These are phyloP conservation scores for Bedellia somnulentella DNA, from an alignment of 2,888 invertebrate genomes.

Conservation along the genomic window DNA sequence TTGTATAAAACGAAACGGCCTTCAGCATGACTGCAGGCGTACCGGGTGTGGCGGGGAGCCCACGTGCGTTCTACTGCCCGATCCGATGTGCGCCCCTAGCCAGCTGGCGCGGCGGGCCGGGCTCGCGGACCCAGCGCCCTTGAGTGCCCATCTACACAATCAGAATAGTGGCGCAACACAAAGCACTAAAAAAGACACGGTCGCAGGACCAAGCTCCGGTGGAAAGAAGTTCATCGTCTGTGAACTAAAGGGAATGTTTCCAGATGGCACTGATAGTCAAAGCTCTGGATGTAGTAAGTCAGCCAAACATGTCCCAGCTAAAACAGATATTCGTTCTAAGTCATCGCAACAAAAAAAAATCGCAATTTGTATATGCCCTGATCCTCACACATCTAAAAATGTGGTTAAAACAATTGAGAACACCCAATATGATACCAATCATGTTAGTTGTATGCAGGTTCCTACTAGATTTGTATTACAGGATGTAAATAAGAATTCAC, in stretches of 20 bases:
- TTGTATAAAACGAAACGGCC: constrained; percentile 62
- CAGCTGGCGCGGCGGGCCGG: constrained; percentile 48
- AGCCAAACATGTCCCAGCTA: constrained; percentile 13
- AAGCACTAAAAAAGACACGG: neutral
- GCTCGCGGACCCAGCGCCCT: constrained; percentile 33
- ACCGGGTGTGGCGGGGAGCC: constrained; percentile 56
- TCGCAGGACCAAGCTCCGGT: neutral
- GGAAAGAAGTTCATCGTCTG: constrained; percentile 33
- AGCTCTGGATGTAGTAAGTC: constrained; percentile 44
- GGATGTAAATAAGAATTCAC: neutral
- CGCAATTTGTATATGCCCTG: neutral
- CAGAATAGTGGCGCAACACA: constrained; percentile 13
- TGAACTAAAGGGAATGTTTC: constrained; percentile 38
- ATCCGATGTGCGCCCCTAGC: constrained; percentile 57
- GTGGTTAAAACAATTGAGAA: too few species aligned
- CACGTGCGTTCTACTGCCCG: constrained; percentile 51
- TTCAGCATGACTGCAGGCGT: constrained; percentile 61
- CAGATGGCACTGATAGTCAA: constrained; percentile 20
- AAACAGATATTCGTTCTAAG: constrained; percentile 5
- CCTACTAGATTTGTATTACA: neutral
- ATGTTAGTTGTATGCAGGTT: too few species aligned
- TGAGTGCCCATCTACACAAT: constrained; percentile 26
- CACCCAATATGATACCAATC: too few species aligned
- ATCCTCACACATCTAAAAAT: neutral
- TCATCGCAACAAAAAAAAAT: neutral